A percentile compares a stretch with the other conserved stretches of the same genome.
phyloP scores from a whole-genome alignment of 2,888 invertebrate genomes.

The Agonopterix alstromeriana region DNA sequence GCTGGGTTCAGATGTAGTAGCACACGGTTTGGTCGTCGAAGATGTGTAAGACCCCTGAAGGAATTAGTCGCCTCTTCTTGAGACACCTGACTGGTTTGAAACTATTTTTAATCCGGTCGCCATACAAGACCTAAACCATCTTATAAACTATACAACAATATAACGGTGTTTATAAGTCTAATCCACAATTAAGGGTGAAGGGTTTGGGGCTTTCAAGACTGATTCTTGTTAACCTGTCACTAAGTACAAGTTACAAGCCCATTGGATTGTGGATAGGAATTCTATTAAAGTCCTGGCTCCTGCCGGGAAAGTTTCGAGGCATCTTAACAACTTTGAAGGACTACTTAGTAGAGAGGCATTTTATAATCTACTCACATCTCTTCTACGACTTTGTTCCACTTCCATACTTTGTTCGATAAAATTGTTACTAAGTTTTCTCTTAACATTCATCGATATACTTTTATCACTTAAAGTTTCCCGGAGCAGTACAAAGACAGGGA shows the following conservation, averaged over 20 bases:
- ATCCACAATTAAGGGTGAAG: too few species aligned
- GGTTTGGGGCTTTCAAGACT: too few species aligned
- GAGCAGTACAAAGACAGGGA: background rate
- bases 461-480: background rate
- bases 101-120: too few species aligned
- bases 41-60: too few species aligned
- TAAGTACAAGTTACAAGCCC: background rate
- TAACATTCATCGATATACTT: slow-evolving; percentile 1
- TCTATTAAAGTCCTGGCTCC: slow-evolving; percentile 16
- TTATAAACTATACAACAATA: too few species aligned
- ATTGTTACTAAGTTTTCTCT: slow-evolving; percentile 6
- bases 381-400: background rate
- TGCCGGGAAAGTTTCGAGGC: slow-evolving; percentile 37
- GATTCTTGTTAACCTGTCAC: too few species aligned
- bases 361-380: slow-evolving; percentile 23
- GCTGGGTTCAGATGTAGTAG: too few species aligned
- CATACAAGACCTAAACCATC: too few species aligned
- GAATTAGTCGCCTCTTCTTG: too few species aligned
- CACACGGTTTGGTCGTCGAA: too few species aligned
- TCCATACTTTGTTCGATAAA: slow-evolving; percentile 7
- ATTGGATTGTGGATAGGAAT: slow-evolving; percentile 24
- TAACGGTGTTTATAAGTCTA: too few species aligned
- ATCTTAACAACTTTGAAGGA: slow-evolving; percentile 48
- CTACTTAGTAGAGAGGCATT: slow-evolving; percentile 35
- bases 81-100: too few species aligned